Evolutionary conservation across 2,888 invertebrate species (phyloP).

Genomic region (Endotricha flammealis): DNA sequence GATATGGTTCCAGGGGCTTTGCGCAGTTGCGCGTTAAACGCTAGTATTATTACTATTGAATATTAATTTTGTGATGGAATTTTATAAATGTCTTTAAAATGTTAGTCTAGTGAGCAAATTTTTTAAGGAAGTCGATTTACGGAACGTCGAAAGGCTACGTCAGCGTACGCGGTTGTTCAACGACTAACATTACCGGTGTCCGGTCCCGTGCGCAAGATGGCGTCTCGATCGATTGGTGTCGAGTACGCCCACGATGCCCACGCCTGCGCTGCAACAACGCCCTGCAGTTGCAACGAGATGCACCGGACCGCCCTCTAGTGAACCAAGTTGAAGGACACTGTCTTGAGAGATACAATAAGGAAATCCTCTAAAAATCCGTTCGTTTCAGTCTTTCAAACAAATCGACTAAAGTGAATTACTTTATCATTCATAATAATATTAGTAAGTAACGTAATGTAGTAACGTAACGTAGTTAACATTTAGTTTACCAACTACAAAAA

Average conservation of each 20-base stretch:
- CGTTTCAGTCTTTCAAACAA: no score
- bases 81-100: background rate
- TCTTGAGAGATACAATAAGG: slow-evolving; percentile 1
- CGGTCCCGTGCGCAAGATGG: slow-evolving; percentile 63
- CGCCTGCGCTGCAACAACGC: slow-evolving; percentile 71
- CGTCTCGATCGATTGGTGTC: slow-evolving; percentile 65
- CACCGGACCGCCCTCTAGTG: slow-evolving; percentile 44
- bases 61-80: slow-evolving; percentile 12
- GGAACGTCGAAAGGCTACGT: slow-evolving; percentile 15
- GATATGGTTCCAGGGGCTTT: slow-evolving; percentile 54
- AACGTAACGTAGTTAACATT: no score
- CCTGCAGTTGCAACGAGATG: slow-evolving; percentile 55
- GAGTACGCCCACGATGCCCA: slow-evolving; percentile 65
- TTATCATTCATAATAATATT: no score
- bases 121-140: slow-evolving; percentile 3
- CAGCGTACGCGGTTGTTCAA: slow-evolving; percentile 27
- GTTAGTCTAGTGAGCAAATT: background rate
- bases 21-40: slow-evolving; percentile 43
- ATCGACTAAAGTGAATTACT: no score
- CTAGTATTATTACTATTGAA: slow-evolving; percentile 30
- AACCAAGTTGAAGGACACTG: slow-evolving; percentile 12
- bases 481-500: no score
- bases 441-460: no score
- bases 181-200: slow-evolving; percentile 45
- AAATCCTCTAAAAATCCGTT: no score